Percentiles rank a stretch among this genome's conserved stretches.
Conservation (phyloP, 2,113 vertebrate species). For the Riparia riparia region DNA sequence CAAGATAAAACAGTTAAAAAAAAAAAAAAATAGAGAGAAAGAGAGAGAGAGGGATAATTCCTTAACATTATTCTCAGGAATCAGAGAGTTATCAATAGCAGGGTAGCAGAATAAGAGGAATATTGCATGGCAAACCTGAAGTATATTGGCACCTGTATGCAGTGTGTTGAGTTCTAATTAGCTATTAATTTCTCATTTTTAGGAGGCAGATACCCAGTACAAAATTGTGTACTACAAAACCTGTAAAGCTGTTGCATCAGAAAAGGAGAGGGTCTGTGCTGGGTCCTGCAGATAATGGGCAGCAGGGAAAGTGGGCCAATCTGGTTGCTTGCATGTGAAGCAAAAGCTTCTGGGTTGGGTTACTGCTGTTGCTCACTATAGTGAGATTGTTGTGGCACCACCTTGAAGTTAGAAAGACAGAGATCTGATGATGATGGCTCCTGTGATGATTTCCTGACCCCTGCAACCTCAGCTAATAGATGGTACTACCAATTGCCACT, state of each 20-base stretch:
- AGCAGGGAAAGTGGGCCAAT: accelerated
- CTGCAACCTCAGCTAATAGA: background rate
- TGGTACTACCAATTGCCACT: background rate
- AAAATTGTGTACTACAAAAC: background rate
- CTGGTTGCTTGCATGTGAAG: accelerated
- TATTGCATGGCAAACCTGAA: background rate
- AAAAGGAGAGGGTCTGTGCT: accelerated
- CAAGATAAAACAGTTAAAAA: background rate
- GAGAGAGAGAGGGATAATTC: background rate
- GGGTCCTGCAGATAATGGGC: background rate
- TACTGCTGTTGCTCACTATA: accelerated
- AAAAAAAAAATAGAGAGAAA: background rate
- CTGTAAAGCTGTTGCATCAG: accelerated
- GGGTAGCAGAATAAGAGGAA: background rate
- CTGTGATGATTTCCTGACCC: background rate
- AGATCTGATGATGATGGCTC: accelerated
- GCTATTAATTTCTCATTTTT: background rate
- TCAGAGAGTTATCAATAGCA: background rate
- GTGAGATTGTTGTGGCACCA: accelerated
- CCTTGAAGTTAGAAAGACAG: background rate
- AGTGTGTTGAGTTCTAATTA: background rate
- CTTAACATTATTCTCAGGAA: background rate
- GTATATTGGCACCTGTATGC: background rate
- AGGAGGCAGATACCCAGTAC: background rate
- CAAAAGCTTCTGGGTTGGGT: background rate